Conservation (phyloP, 2,888 invertebrate genomes). For the Timandra comae region DNA sequence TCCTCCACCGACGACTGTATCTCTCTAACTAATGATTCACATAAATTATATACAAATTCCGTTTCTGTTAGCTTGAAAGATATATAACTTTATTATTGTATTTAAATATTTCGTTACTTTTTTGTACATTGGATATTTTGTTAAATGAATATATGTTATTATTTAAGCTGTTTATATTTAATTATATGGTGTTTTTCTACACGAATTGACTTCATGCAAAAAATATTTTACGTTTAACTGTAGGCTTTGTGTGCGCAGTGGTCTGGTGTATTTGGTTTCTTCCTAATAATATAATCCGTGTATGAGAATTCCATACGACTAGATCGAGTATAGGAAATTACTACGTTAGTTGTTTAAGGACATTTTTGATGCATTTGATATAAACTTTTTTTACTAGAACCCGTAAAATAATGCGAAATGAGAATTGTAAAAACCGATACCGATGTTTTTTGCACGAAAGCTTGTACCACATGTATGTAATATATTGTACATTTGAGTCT, state of each 20-base stretch:
- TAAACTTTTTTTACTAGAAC: slow-evolving; percentile 76
- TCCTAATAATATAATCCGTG: slow-evolving; percentile 57
- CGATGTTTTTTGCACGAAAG: slow-evolving; percentile 69
- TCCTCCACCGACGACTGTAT: slow-evolving; percentile 14
- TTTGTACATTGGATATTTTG: slow-evolving; percentile 72
- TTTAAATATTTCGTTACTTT: slow-evolving; percentile 70
- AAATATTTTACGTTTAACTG: slow-evolving; percentile 59
- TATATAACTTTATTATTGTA: slow-evolving; percentile 62
- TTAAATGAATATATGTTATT: slow-evolving; percentile 70
- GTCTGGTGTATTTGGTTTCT: slow-evolving; percentile 67
- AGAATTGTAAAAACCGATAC: slow-evolving; percentile 69
- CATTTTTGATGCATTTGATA: slow-evolving; percentile 77
- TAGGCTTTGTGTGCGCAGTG: slow-evolving; percentile 69
- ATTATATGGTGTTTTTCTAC: slow-evolving; percentile 60
- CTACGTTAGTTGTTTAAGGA: slow-evolving; percentile 76
- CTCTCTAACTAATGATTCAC: slow-evolving; percentile 20
- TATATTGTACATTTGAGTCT: slow-evolving; percentile 77
- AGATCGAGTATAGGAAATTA: slow-evolving; percentile 63
- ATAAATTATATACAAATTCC: slow-evolving; percentile 38
- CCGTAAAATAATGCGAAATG: slow-evolving; percentile 62
- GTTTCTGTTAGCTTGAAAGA: slow-evolving; percentile 65
- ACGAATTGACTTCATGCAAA: slow-evolving; percentile 60
- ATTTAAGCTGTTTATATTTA: slow-evolving; percentile 73
- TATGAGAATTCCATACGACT: slow-evolving; percentile 63
- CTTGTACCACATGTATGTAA: slow-evolving; percentile 71